Conservation (phyloP, 30 jellyfish, hydroid and myxozoan species). For the Catostylus mosaicus region DNA sequence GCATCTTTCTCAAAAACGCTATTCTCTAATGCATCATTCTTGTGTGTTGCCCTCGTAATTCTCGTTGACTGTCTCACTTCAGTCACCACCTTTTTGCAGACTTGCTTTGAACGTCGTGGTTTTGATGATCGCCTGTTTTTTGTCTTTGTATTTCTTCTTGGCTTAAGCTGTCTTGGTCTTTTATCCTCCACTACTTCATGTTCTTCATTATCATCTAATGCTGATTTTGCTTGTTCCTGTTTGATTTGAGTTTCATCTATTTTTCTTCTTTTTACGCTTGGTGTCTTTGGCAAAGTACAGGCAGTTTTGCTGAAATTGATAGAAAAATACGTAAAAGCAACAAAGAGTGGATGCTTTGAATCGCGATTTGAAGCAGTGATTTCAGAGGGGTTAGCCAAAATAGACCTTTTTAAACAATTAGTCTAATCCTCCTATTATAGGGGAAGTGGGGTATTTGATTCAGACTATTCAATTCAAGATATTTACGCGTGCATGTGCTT, state of each 20-base stretch:
- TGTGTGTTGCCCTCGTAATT: constrained; percentile 23
- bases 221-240: not conserved
- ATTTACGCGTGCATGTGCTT: too few relatives aligned
- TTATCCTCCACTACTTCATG: constrained; percentile 16
- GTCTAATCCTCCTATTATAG: too few relatives aligned
- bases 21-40: not conserved
- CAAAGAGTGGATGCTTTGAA: too few relatives aligned
- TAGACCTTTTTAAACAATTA: too few relatives aligned
- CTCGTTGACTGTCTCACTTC: constrained; percentile 3
- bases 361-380: too few relatives aligned
- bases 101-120: not conserved
- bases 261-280: constrained; percentile 20
- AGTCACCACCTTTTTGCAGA: not conserved
- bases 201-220: not conserved
- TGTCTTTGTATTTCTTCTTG: constrained; percentile 25
- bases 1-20: not conserved
- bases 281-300: constrained; percentile 24
- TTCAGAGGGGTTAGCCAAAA: too few relatives aligned
- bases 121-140: constrained; percentile 11
- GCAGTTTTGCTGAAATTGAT: constrained; percentile 36
- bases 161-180: constrained; percentile 27
- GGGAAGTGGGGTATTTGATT: too few relatives aligned
- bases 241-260: not conserved
- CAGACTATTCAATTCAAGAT: too few relatives aligned
- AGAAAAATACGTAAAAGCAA: too few relatives aligned